Conservation (phyloP, 2,113 vertebrate species). For the Elachura formosa region DNA sequence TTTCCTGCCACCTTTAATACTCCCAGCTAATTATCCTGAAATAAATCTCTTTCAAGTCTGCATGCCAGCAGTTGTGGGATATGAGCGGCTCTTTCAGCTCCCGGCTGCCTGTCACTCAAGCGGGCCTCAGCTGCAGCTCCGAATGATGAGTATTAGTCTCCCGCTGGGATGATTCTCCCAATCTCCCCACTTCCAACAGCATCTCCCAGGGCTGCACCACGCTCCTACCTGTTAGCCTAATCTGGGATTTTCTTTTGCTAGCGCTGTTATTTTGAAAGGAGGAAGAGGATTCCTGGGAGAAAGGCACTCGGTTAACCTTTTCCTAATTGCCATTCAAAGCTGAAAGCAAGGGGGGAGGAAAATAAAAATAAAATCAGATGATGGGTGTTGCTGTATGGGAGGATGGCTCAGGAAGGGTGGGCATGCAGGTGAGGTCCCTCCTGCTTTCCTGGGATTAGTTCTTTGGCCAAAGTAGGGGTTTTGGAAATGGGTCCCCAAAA, state of each 20-base stretch:
- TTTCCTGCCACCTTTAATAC: slow-evolving; percentile 83
- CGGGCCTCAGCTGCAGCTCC: slow-evolving; percentile 91
- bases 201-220: slow-evolving; percentile 78
- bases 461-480: neutral
- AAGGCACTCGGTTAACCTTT: slow-evolving; percentile 78
- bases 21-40: slow-evolving; percentile 86
- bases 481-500: neutral
- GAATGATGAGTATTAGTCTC: slow-evolving; percentile 94
- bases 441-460: neutral
- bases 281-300: slow-evolving; percentile 81
- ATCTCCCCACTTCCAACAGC: slow-evolving; percentile 82
- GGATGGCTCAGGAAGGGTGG: neutral
- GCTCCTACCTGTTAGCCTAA: slow-evolving; percentile 87
- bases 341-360: neutral
- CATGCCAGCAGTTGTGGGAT: slow-evolving; percentile 86
- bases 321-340: slow-evolving; percentile 78
- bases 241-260: slow-evolving; percentile 89
- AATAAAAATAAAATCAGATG: neutral
- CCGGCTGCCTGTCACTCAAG: slow-evolving; percentile 88
- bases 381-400: neutral
- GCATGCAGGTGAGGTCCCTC: neutral
- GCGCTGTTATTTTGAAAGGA: slow-evolving; percentile 84
- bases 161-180: slow-evolving; percentile 87
- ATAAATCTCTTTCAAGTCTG: slow-evolving; percentile 87
- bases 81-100: slow-evolving; percentile 78